A percentile compares a stretch with the other conserved stretches of the same genome.
Conservation (phyloP, 2,797 vertebrate genomes). For the Sebastes itinus region DNA sequence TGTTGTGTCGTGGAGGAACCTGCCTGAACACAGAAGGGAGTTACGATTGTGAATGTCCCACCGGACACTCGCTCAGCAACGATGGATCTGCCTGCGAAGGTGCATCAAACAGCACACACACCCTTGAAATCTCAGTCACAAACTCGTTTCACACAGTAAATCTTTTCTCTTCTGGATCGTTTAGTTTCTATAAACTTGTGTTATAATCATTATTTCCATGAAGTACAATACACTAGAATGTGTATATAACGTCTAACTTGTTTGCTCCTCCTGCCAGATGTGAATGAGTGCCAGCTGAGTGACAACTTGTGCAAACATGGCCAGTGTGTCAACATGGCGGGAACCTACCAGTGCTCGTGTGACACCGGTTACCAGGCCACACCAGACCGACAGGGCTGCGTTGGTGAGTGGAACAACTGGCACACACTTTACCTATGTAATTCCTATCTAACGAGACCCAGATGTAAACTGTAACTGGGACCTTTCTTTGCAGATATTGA, state of each 20-base stretch:
- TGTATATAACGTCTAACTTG: background rate
- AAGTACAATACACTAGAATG: background rate
- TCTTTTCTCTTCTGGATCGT: background rate
- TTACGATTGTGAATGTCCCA: conserved; percentile 91
- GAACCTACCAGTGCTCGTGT: conserved; percentile 94
- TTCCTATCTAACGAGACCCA: background rate
- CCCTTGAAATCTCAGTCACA: background rate
- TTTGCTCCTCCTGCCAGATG: conserved; percentile 75
- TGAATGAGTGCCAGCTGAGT: conserved; percentile 92
- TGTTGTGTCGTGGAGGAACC: conserved; percentile 89
- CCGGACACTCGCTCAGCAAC: conserved; percentile 83
- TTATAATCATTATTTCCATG: background rate
- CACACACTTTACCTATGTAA: background rate
- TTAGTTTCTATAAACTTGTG: background rate
- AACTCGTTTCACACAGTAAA: background rate
- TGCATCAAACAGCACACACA: conserved; percentile 56
- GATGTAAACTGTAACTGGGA: background rate
- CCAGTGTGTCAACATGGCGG: conserved; percentile 89
- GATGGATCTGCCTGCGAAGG: conserved; percentile 90
- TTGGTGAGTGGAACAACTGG: conserved; percentile 81
- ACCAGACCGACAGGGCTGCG: conserved; percentile 88
- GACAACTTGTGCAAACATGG: conserved; percentile 90
- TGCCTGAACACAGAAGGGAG: conserved; percentile 94
- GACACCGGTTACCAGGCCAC: conserved; percentile 91
- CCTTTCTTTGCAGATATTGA: conserved; percentile 85